Percentiles rank a stretch among this genome's conserved stretches.
Evolutionary conservation across 2,888 invertebrate species (phyloP).

Genomic region (Torymus tubicola): DNA sequence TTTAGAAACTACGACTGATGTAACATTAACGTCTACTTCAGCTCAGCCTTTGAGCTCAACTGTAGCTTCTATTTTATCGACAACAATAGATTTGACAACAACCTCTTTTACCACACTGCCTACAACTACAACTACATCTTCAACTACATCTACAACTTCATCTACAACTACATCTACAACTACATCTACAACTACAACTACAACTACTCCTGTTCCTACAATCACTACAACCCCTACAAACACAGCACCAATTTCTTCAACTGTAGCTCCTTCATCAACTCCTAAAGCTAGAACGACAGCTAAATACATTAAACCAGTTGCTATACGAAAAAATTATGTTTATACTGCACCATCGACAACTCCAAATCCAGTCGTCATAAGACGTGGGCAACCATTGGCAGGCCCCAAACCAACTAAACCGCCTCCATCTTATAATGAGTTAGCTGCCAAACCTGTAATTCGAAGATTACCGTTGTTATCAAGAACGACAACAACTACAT

Average conservation of each 20-base stretch:
- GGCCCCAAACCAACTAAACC: slow-evolving; percentile 73
- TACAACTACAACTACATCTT: slow-evolving; percentile 4
- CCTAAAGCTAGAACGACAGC: slow-evolving; percentile 63
- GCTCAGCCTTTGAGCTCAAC: slow-evolving; percentile 4
- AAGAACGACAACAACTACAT: slow-evolving; percentile 62
- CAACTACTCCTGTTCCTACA: slow-evolving; percentile 13
- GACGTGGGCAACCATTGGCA: slow-evolving; percentile 65
- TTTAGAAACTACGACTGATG: slow-evolving; percentile 46
- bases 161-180: slow-evolving; percentile 13
- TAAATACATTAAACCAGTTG: slow-evolving; percentile 70
- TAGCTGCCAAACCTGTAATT: slow-evolving; percentile 72
- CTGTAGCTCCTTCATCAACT: slow-evolving; percentile 61
- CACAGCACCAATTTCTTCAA: slow-evolving; percentile 56
- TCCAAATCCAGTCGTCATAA: slow-evolving; percentile 70
- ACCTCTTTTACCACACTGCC: too few relatives aligned
- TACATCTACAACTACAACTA: slow-evolving; percentile 12
- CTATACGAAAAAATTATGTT: slow-evolving; percentile 68
- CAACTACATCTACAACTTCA: slow-evolving; percentile 3
- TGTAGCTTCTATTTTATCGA: slow-evolving; percentile 1
- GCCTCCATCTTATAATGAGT: slow-evolving; percentile 69
- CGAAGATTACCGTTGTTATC: slow-evolving; percentile 67
- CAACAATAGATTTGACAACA: too few relatives aligned
- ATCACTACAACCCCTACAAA: slow-evolving; percentile 51
- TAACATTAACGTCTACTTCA: slow-evolving; percentile 4
- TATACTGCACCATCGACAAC: slow-evolving; percentile 71